Evolutionary conservation across 2,797 vertebrate species (phyloP).

Genomic region (Bradypodion ventrale): DNA sequence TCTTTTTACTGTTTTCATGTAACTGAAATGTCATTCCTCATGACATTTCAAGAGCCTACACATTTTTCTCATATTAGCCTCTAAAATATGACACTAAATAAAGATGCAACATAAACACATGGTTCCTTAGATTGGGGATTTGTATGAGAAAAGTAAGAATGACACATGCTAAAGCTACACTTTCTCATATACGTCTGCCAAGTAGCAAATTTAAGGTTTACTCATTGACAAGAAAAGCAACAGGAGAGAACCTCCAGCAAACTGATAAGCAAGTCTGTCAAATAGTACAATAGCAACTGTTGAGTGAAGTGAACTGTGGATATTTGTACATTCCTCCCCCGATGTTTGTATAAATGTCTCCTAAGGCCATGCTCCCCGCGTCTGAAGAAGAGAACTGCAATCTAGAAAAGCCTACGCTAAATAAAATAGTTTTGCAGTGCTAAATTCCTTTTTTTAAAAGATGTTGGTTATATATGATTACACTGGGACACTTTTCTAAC

Average conservation of each 20-base stretch:
- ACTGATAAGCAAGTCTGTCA: background rate
- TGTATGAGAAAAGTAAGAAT: background rate
- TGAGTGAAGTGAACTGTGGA: background rate
- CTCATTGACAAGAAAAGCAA: background rate
- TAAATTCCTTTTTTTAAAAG: no score
- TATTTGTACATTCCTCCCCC: no score
- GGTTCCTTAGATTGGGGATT: background rate
- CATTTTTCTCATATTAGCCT: constrained; percentile 13
- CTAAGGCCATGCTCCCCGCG: no score
- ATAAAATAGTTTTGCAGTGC: no score
- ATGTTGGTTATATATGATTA: no score
- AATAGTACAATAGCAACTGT: no score
- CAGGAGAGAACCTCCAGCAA: background rate
- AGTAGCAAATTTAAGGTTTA: background rate
- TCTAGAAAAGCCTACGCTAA: no score
- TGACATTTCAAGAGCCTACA: constrained; percentile 20
- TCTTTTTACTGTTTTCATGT: constrained; percentile 5
- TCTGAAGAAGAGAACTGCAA: no score
- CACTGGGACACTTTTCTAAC: no score
- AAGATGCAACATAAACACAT: background rate
- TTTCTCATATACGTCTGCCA: background rate
- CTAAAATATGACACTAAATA: constrained; percentile 12
- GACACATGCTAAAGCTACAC: background rate
- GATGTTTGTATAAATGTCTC: no score
- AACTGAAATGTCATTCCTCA: background rate